A percentile compares a stretch with the other conserved stretches of the same genome.
Evolutionary conservation across 2,888 invertebrate species (phyloP).

Genomic region (Malacosoma neustria): DNA sequence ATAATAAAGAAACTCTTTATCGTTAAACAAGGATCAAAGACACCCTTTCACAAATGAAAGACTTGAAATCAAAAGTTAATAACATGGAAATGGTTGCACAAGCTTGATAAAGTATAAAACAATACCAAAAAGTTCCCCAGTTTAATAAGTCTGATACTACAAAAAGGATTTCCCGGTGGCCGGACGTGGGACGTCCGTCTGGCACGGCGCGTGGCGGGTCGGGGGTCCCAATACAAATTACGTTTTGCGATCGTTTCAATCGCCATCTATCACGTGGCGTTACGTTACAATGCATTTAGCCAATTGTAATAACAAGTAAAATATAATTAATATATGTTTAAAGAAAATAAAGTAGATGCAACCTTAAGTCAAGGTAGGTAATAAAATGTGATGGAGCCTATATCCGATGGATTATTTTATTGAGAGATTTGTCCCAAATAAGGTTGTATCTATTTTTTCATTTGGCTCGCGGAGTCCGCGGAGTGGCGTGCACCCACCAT

Average conservation of each 20-base stretch:
- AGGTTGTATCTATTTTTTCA: conserved; percentile 61
- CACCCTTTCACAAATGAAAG: no score
- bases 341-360: no score
- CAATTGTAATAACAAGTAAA: not conserved
- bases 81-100: not conserved
- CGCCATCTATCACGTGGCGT: not conserved
- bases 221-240: not conserved
- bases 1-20: no score
- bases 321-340: no score
- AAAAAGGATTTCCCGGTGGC: not conserved
- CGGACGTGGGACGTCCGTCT: not conserved
- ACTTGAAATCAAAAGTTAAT: no score
- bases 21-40: no score
- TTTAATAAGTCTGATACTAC: not conserved
- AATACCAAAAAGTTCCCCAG: not conserved
- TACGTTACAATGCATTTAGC: no score
- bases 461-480: conserved; percentile 48
- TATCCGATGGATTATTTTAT: conserved; percentile 27
- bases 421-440: conserved; percentile 55
- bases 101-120: not conserved
- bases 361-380: no score
- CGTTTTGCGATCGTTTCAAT: not conserved
- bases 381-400: not conserved
- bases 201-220: not conserved
- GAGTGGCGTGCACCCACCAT: conserved; percentile 58